Evolutionary conservation across 2,888 invertebrate species (phyloP), one percentile per base, ranked within the genome.

Genomic region (Conistra vaccinii): DNA sequence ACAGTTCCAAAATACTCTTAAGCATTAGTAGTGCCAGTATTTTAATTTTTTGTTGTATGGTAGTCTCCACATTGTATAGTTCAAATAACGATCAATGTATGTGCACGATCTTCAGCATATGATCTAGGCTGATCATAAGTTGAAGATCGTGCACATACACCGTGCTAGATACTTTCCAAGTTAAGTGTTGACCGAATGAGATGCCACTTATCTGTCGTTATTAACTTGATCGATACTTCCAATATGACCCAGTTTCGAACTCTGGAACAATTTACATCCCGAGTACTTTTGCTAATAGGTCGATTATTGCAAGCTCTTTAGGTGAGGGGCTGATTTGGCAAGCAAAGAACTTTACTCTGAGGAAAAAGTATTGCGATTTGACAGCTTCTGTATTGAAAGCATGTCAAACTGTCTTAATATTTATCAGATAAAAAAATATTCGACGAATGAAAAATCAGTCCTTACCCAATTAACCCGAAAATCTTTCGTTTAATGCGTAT

Each of bases 211-310:
- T 57, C 23, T 78, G 17, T 48, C 29, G 42, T 3, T 69, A 48
- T 67, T 12, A 39, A 42, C 68, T 55, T 62, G 57, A 79, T 80
- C 62, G 32, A 72, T 45, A 39, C 10, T 35, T 23, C 45, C 26
- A 55, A 79, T 70, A 48, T 29, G 70, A 79, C 76, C 80, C 39
- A 79, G 72, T 39, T 79, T 23, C 3, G 53, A 57, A 55, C 55
- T 61, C 26, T 0, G 23, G 6, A 57, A 42, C 9, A 62, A 55
- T 62, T 48, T 35, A 32, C 29, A 53, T 60, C n/a, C 20, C 5
- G 1, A 48, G 23, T 75, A 42, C 12, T 26, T 26, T 57, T n/a
- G 26, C 3, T 32, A 45, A n/a, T 17, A 26, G 14, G 29, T 2
- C 20, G 4, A 48, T 51, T 26, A 51, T 57, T 58, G 29, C 14